Conservation (phyloP, 2,113 vertebrate genomes). For the Vicugna pacos region DNA sequence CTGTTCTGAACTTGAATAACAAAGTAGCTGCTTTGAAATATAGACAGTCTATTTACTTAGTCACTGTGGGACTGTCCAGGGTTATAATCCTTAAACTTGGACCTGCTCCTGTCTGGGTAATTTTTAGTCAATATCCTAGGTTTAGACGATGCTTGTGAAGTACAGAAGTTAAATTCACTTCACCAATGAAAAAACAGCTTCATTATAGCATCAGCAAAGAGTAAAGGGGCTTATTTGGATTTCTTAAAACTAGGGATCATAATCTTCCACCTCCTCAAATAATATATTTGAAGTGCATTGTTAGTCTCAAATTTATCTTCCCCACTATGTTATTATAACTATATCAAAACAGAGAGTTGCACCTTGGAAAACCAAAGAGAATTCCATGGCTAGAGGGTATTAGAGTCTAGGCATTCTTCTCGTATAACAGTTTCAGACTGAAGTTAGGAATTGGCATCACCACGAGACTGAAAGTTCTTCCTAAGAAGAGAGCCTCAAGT, state of each 20-base stretch:
- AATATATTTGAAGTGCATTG: neutral
- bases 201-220: neutral
- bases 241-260: conserved; percentile 8
- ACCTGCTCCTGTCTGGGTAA: neutral
- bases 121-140: conserved; percentile 2
- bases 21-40: neutral
- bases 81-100: conserved; percentile 28
- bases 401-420: neutral
- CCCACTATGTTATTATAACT: neutral
- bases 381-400: neutral
- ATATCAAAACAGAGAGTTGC: neutral
- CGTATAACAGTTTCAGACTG: neutral
- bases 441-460: neutral
- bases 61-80: neutral
- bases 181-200: neutral
- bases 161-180: neutral
- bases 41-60: neutral
- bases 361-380: conserved; percentile 1
- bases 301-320: conserved; percentile 14
- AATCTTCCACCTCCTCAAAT: neutral
- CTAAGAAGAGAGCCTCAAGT: neutral
- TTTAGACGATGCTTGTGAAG: neutral
- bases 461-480: neutral
- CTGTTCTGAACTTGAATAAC: neutral
- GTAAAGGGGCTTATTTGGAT: neutral